Conservation (phyloP, 2,113 vertebrate species). For the Cisticola juncidis region DNA sequence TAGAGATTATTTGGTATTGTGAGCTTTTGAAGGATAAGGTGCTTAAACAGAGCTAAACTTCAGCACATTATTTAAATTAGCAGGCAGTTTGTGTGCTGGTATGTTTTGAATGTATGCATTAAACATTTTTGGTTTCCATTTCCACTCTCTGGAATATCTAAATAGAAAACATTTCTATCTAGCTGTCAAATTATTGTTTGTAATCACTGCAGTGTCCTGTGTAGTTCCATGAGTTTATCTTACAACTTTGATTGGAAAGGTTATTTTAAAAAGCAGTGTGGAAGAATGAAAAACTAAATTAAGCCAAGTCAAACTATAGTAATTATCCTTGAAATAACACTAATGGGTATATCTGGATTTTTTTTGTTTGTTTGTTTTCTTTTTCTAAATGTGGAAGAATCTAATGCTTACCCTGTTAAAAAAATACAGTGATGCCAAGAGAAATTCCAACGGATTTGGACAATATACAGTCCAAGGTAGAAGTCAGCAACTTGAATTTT, state of each 20-base stretch:
- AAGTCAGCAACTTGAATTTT: constrained; percentile 42
- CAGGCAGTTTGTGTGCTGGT: background rate
- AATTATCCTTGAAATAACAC: background rate
- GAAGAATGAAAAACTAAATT: background rate
- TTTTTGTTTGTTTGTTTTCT: background rate
- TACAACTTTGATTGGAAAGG: background rate
- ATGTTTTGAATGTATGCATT: background rate
- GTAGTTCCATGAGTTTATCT: background rate
- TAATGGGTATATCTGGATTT: background rate
- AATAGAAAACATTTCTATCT: background rate
- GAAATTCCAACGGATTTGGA: constrained; percentile 34
- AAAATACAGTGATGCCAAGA: background rate
- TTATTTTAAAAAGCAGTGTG: background rate
- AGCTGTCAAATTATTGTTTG: background rate
- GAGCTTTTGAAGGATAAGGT: background rate
- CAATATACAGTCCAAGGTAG: background rate
- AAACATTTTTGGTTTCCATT: background rate
- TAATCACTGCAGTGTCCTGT: background rate
- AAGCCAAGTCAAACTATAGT: background rate
- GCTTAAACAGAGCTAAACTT: background rate
- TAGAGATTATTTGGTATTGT: background rate
- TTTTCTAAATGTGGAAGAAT: background rate
- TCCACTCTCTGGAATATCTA: background rate
- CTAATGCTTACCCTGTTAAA: background rate
- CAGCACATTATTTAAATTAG: background rate